These are phyloP conservation scores for Rhyacophila evoluta DNA, from an alignment of 2,888 invertebrate species.

Conservation along the genomic window DNA sequence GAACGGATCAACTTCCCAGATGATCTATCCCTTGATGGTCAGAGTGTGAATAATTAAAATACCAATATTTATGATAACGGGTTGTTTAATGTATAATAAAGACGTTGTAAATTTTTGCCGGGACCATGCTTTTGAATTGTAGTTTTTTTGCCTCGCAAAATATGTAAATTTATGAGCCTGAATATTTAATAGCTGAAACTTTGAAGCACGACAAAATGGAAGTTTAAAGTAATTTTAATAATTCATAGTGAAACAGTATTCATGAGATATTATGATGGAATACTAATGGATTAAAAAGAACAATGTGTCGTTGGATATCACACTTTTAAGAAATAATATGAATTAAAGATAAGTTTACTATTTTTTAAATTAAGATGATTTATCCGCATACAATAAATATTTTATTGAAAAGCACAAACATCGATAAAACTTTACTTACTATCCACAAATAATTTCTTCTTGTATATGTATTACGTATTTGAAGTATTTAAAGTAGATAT, in stretches of 20 bases:
- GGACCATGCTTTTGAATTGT: constrained; percentile 1
- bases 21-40: no score
- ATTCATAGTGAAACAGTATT: constrained; percentile 10
- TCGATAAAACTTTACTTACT: no score
- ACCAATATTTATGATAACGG: neutral
- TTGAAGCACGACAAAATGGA: constrained; percentile 14
- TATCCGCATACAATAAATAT: no score
- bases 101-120: constrained; percentile 11
- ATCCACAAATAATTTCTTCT: no score
- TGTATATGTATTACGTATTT: no score
- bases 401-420: no score
- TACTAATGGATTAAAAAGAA: constrained; percentile 17
- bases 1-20: no score
- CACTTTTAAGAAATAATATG: neutral
- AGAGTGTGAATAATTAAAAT: neutral
- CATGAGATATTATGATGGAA: constrained; percentile 16
- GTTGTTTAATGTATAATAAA: constrained; percentile 19
- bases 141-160: neutral
- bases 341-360: no score
- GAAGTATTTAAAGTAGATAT: no score
- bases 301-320: neutral
- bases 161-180: constrained; percentile 21
- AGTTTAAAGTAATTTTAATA: constrained; percentile 19
- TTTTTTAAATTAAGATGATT: no score
- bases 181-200: constrained; percentile 15